Evolutionary conservation across 2,113 vertebrate species (phyloP).

Genomic region (Copsychus sechellarum): DNA sequence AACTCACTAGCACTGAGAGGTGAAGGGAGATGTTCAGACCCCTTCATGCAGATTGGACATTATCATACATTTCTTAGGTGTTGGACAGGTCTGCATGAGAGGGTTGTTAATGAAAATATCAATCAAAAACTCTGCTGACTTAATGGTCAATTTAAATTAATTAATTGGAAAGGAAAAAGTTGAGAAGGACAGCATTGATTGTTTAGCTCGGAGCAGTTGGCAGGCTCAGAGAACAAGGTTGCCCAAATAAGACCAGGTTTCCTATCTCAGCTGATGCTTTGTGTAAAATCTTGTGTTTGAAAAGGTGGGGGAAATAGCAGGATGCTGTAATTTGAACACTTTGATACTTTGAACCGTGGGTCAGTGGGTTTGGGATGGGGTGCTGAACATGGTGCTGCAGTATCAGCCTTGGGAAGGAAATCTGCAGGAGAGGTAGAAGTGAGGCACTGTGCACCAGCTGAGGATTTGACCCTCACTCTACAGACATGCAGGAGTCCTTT

Average conservation of each 20-base stretch:
- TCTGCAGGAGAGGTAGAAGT: neutral
- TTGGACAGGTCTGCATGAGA: constrained; percentile 83
- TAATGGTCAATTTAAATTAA: constrained; percentile 93
- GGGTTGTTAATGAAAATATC: constrained; percentile 89
- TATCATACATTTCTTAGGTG: constrained; percentile 88
- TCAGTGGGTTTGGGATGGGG: neutral
- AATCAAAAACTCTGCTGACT: constrained; percentile 86
- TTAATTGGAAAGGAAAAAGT: constrained; percentile 84
- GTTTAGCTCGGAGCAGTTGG: constrained; percentile 50
- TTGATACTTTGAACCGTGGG: neutral
- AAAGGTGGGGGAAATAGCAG: neutral
- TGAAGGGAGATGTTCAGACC: constrained; percentile 74
- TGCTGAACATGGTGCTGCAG: neutral
- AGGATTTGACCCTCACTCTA: neutral
- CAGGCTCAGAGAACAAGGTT: constrained; percentile 11
- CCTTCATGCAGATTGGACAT: constrained; percentile 81
- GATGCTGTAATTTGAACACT: neutral
- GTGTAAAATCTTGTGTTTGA: neutral
- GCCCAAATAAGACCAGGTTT: constrained; percentile 7
- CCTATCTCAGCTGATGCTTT: neutral
- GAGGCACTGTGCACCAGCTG: neutral
- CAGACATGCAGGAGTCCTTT: neutral
- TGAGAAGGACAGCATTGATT: constrained; percentile 69
- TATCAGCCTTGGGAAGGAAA: neutral
- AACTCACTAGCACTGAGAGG: constrained; percentile 81